These are phyloP conservation scores for Phasia obesa DNA, from an alignment of 2,888 invertebrate genomes.

Conservation along the genomic window DNA sequence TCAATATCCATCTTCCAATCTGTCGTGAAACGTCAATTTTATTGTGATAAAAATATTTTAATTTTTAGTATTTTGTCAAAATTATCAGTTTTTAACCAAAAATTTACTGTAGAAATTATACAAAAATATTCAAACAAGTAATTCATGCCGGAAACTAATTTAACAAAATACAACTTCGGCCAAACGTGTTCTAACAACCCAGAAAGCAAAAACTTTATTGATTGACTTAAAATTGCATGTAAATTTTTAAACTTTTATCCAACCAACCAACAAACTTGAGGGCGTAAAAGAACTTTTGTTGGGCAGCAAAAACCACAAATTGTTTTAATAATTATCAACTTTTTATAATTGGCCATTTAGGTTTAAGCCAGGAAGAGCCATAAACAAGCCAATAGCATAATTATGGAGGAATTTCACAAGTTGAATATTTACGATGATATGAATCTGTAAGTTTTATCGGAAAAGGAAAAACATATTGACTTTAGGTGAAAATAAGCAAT, in stretches of 20 bases:
- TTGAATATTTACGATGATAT: conserved; percentile 87
- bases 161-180: too few relatives aligned
- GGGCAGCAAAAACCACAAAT: too few relatives aligned
- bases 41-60: conserved; percentile 23
- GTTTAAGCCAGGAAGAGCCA: not conserved
- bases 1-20: conserved; percentile 25
- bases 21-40: conserved; percentile 52
- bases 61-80: conserved; percentile 15
- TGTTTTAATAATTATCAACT: not conserved
- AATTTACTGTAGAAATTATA: too few relatives aligned
- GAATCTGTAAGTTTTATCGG: conserved; percentile 85
- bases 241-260: too few relatives aligned
- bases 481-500: conserved; percentile 14
- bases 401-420: conserved; percentile 65
- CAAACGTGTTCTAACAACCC: too few relatives aligned
- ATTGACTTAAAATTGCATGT: too few relatives aligned
- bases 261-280: too few relatives aligned
- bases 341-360: not conserved
- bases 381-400: too few relatives aligned
- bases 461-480: conserved; percentile 6
- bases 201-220: too few relatives aligned
- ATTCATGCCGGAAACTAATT: too few relatives aligned
- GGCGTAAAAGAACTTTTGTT: too few relatives aligned
- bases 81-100: not conserved
- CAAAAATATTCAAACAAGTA: too few relatives aligned